Evolutionary conservation across 2,113 vertebrate species (phyloP).

Genomic region (Sander vitreus): DNA sequence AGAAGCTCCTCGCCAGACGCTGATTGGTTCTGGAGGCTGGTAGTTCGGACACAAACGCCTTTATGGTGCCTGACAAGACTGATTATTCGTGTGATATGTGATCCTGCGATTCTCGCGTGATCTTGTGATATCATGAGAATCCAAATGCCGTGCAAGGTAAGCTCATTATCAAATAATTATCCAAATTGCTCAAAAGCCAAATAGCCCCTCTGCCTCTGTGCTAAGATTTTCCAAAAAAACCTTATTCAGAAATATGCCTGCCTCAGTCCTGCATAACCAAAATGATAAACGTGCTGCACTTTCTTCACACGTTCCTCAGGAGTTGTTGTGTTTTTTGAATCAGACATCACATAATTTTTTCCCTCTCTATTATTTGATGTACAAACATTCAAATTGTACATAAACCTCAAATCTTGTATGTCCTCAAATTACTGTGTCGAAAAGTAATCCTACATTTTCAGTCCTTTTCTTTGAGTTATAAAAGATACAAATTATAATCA

Average conservation of each 20-base stretch:
- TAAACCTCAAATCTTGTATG: no score
- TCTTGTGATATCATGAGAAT: no score
- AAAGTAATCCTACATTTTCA: no score
- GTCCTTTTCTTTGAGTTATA: background rate
- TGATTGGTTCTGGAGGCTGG: no score
- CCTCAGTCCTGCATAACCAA: background rate
- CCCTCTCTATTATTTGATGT: background rate
- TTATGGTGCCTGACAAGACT: no score
- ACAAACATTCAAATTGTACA: background rate
- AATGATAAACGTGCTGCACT: slow-evolving; percentile 2
- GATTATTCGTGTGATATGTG: no score
- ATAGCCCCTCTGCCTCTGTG: slow-evolving; percentile 11
- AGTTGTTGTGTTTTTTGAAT: background rate
- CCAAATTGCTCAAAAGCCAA: slow-evolving; percentile 41
- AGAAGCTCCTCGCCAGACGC: no score
- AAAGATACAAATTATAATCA: background rate
- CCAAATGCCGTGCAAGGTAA: no score
- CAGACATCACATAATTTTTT: background rate
- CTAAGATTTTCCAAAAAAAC: slow-evolving; percentile 1
- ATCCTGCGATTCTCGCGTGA: no score
- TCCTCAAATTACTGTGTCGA: no score
- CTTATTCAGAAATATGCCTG: slow-evolving; percentile 11
- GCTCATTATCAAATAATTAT: slow-evolving; percentile 55
- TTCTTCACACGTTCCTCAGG: background rate
- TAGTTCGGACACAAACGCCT: no score